Conservation (phyloP, 2,113 vertebrate species). For the Sphyrna mokarran region DNA sequence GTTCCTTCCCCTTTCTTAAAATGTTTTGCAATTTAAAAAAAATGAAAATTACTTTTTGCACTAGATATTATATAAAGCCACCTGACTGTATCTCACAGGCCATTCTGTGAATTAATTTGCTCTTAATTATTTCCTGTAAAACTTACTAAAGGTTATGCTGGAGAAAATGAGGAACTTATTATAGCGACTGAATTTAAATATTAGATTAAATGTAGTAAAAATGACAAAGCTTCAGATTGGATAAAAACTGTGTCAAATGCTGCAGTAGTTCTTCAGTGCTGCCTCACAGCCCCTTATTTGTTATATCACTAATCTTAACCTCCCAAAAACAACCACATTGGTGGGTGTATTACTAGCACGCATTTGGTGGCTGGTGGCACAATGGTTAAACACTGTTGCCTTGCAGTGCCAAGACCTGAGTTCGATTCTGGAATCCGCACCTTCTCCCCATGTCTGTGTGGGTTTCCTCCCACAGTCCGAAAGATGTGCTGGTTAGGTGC, state of each 20-base stretch:
- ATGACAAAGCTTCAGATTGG: neutral
- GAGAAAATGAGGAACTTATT: neutral
- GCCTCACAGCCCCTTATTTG: neutral
- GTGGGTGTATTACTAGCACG: neutral
- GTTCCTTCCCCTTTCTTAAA: neutral
- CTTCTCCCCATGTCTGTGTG: too few species aligned
- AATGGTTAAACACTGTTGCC: too few species aligned
- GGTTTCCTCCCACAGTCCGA: too few species aligned
- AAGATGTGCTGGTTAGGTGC: too few species aligned
- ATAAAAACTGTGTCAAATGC: neutral
- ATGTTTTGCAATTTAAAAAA: neutral
- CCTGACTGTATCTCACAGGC: neutral
- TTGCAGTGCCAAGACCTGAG: too few species aligned
- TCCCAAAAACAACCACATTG: neutral
- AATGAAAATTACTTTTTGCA: neutral
- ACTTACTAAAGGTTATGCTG: neutral
- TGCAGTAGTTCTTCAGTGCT: neutral
- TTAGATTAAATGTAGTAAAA: neutral
- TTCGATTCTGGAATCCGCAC: too few species aligned
- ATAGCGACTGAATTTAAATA: neutral
- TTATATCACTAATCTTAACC: neutral
- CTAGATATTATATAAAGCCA: neutral
- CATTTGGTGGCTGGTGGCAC: neutral
- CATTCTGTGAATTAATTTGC: slow-evolving; percentile 17
- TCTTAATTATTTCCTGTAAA: slow-evolving; percentile 27